A percentile compares a stretch with the other conserved stretches of the same genome.
Conservation (phyloP, 1,140 invertebrate genomes). For the Lepidotrigona ventralis region DNA sequence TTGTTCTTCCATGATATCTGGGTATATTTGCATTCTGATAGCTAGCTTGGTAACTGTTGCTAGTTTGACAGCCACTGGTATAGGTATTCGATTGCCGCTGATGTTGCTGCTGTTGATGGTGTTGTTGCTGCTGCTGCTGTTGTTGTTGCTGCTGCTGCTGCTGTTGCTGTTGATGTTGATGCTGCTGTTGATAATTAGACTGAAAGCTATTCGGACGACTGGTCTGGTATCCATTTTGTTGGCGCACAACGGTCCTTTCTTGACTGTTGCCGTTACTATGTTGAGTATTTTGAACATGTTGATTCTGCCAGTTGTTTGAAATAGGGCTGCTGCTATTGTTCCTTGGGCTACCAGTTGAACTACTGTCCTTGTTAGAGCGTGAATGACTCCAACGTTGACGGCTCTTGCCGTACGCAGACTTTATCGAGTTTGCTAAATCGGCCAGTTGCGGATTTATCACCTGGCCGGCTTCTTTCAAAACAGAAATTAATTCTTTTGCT, state of each 20-base stretch:
- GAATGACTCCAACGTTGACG: slow-evolving; percentile 80
- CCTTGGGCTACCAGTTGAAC: slow-evolving; percentile 72
- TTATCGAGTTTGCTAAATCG: slow-evolving; percentile 82
- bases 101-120: slow-evolving; percentile 36
- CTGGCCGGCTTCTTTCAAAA: slow-evolving; percentile 95
- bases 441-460: slow-evolving; percentile 87
- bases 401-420: slow-evolving; percentile 76
- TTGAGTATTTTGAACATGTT: slow-evolving; percentile 60
- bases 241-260: slow-evolving; percentile 66
- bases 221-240: slow-evolving; percentile 73
- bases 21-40: slow-evolving; percentile 66
- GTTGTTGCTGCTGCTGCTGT: slow-evolving; percentile 56
- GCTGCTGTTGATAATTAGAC: slow-evolving; percentile 67
- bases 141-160: slow-evolving; percentile 26
- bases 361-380: slow-evolving; percentile 74
- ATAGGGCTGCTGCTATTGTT: slow-evolving; percentile 78
- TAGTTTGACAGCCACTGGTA: slow-evolving; percentile 46
- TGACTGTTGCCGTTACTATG: slow-evolving; percentile 55
- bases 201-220: slow-evolving; percentile 73
- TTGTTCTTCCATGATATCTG: slow-evolving; percentile 65
- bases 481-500: slow-evolving; percentile 93
- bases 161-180: slow-evolving; percentile 42
- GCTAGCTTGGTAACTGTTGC: slow-evolving; percentile 51
- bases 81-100: slow-evolving; percentile 31
- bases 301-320: slow-evolving; percentile 72